Conservation (phyloP, 1,140 invertebrate species). For the Drosophila arawakana region DNA sequence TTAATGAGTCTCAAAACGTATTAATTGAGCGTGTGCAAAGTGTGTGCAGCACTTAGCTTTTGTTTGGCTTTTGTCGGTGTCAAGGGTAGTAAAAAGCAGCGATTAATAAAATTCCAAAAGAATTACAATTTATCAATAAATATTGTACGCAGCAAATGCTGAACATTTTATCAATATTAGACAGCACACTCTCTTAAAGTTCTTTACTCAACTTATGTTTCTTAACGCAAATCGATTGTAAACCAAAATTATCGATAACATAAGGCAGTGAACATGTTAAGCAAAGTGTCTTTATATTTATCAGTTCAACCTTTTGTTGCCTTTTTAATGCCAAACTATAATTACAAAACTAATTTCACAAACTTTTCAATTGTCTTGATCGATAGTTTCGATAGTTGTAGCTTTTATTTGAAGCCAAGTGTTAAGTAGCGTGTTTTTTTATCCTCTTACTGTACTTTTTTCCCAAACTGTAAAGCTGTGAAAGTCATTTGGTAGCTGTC, state of each 20-base stretch:
- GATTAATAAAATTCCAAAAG: not conserved
- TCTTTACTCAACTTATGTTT: too few species aligned
- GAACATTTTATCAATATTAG: too few species aligned
- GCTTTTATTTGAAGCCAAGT: not conserved
- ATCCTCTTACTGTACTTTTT: not conserved
- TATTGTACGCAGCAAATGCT: too few species aligned
- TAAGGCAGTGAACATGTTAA: too few species aligned
- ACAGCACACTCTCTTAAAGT: too few species aligned
- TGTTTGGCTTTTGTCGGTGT: not conserved
- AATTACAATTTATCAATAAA: not conserved
- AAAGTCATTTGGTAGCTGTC: slow-evolving; percentile 26
- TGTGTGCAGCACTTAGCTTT: slow-evolving; percentile 3
- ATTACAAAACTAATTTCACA: too few species aligned
- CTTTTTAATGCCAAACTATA: too few species aligned
- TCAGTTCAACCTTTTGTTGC: too few species aligned
- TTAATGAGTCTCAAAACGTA: slow-evolving; percentile 23
- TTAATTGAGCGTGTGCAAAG: slow-evolving; percentile 15
- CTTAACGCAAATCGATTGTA: too few species aligned
- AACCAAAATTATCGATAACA: too few species aligned
- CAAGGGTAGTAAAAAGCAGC: not conserved
- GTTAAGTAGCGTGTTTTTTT: slow-evolving; percentile 10
- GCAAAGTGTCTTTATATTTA: too few species aligned
- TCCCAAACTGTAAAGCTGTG: slow-evolving; percentile 12
- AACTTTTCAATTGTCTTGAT: not conserved
- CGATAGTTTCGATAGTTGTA: not conserved